Base-by-base conservation (phyloP, 2,888 invertebrate genomes). In the Rhagophthalmus giganteus region DNA sequence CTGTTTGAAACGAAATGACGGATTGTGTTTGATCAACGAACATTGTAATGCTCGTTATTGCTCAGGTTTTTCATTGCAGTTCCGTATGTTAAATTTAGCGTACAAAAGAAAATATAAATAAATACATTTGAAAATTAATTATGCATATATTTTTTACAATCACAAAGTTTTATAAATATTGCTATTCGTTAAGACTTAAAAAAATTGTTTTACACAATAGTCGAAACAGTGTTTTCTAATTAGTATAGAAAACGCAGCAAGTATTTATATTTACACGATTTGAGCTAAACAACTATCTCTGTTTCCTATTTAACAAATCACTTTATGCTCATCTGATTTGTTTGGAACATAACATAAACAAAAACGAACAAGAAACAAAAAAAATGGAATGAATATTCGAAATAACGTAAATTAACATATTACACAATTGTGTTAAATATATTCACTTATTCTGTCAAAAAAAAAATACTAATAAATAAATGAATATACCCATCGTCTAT, bases 151-250 rank as follows among this genome's bases (percentile, higher is more conserved):
- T 55, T 60, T 70, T 73, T 74, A 74, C 73, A 74, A 74, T 74
- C 74, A 74, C 74, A 74, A 73, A 72, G 68, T 68, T 73, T 71
- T 73, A 73, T 74, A 74, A 74, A 74, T 74, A 74, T 74, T 74
- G 74, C 74, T 74, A 74, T 74, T 68, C 64, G 65, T 72, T 67
- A 70, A 72, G 72, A 73, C 67, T 74, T 71, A 73, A 74, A 73
- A n/a, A 71, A 74, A 73, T 61, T 58, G 59, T 70, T 71, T 67
- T 72, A 71, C 70, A 72, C 67, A 71, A 68, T 72, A 72, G 66
- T 71, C 72, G 70, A 71, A 72, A 69, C 71, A 63, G 59, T 61
- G 67, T 68, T 68, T 69, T 70, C 71, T 71, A 71, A 53, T 63
- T 31, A 70, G 66, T 64, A 70, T 73, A 73, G 72, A 74, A 73